Evolutionary conservation across 2,113 vertebrate species (phyloP).

Genomic region (Oxygymnocypris stewartii): DNA sequence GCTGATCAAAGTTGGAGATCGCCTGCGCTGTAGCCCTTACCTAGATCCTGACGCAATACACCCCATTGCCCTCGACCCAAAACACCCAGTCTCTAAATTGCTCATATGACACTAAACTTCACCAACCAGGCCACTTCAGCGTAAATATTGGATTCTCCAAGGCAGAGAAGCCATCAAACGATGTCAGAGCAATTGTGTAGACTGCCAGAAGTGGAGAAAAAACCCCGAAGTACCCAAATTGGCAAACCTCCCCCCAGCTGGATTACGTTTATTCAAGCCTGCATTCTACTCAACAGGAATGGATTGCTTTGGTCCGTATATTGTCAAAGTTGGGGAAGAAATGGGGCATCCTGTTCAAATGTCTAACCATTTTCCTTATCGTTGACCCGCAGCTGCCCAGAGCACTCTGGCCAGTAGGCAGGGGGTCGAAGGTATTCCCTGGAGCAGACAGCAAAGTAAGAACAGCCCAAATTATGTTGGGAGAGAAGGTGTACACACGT

Average conservation of each 20-base stretch:
- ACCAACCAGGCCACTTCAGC: not conserved
- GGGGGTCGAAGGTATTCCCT: not conserved
- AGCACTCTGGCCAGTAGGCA: not conserved
- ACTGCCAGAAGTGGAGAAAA: not conserved
- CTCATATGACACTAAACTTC: not conserved
- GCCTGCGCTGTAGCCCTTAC: not conserved
- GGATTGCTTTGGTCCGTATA: too few relatives aligned
- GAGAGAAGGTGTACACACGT: not conserved
- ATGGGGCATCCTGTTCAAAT: too few relatives aligned
- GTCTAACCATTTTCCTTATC: too few relatives aligned
- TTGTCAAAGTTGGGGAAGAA: too few relatives aligned
- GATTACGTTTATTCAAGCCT: too few relatives aligned
- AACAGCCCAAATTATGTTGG: slow-evolving; percentile 6
- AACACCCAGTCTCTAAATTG: not conserved
- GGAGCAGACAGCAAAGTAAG: not conserved
- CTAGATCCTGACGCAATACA: not conserved
- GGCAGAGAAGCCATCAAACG: not conserved
- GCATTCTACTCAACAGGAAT: too few relatives aligned
- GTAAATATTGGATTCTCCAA: not conserved
- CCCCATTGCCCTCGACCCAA: not conserved
- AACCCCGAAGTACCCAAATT: not conserved
- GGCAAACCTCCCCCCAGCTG: too few relatives aligned
- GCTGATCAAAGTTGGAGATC: too few relatives aligned
- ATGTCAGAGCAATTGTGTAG: not conserved
- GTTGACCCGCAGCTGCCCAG: not conserved